Conservation (phyloP, 2,113 vertebrate genomes). For the Lasiurus cinereus region DNA sequence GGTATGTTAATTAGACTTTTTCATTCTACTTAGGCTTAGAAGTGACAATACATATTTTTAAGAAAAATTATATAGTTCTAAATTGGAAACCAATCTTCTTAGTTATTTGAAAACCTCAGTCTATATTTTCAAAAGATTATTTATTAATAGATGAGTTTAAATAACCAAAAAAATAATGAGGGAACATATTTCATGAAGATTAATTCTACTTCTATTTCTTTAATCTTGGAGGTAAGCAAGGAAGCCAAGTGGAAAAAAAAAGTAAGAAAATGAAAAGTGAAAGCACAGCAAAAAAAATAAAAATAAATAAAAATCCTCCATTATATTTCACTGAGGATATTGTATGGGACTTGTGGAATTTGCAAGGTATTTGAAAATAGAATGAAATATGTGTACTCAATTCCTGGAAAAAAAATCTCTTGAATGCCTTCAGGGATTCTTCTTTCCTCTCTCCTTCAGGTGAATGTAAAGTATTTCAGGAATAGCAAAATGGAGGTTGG, state of each 20-base stretch:
- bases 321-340: background rate
- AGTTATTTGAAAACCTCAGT: slow-evolving; percentile 9
- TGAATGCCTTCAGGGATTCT: background rate
- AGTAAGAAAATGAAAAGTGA: background rate
- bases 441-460: background rate
- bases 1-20: background rate
- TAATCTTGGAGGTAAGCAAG: background rate
- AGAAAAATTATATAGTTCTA: background rate
- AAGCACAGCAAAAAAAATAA: background rate
- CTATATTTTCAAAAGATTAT: slow-evolving; percentile 50
- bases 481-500: background rate
- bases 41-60: background rate
- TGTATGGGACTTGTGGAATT: background rate
- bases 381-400: background rate
- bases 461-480: background rate
- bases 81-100: slow-evolving; percentile 43
- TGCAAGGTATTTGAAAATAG: slow-evolving; percentile 17
- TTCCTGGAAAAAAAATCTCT: background rate
- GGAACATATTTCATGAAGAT: slow-evolving; percentile 12
- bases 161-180: slow-evolving; percentile 10
- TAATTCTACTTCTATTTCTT: slow-evolving; percentile 6
- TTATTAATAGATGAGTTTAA: slow-evolving; percentile 17
- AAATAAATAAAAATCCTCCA: background rate
- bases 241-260: slow-evolving; percentile 30
- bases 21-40: background rate